phyloP scores from a whole-genome alignment of 2,797 vertebrate genomes.

The Platalea minor region DNA sequence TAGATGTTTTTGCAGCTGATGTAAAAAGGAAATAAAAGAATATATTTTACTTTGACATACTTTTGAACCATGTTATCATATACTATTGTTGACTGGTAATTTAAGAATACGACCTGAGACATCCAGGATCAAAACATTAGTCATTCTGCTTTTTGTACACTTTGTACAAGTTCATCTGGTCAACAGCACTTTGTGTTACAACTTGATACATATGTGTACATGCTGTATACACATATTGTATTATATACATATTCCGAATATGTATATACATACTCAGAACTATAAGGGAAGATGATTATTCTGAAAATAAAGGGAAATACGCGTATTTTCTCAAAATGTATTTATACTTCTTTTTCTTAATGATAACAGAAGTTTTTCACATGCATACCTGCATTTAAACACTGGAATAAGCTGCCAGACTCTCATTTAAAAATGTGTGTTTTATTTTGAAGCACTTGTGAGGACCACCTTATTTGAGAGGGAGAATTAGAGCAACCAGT shows the following conservation, averaged over 20 bases:
- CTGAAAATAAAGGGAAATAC: constrained; percentile 11
- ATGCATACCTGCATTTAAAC: background rate
- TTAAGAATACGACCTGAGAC: background rate
- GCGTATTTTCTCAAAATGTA: background rate
- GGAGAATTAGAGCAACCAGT: background rate
- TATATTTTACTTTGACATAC: background rate
- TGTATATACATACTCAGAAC: background rate
- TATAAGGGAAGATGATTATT: background rate
- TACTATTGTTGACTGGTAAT: background rate
- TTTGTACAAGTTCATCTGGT: background rate
- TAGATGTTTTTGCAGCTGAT: background rate
- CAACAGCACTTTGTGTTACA: background rate
- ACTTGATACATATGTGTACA: background rate
- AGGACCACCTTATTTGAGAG: background rate
- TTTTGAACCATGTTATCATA: background rate
- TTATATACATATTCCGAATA: background rate
- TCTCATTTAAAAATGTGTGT: constrained; percentile 1
- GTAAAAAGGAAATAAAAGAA: background rate
- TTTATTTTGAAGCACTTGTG: background rate
- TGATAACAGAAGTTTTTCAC: background rate
- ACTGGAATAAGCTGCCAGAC: background rate
- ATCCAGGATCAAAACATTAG: background rate
- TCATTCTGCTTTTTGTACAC: background rate
- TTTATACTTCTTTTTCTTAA: constrained; percentile 28
- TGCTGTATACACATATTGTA: no score